Base-by-base conservation (phyloP, 2,797 vertebrate genomes). In the Babyrousa celebensis region DNA sequence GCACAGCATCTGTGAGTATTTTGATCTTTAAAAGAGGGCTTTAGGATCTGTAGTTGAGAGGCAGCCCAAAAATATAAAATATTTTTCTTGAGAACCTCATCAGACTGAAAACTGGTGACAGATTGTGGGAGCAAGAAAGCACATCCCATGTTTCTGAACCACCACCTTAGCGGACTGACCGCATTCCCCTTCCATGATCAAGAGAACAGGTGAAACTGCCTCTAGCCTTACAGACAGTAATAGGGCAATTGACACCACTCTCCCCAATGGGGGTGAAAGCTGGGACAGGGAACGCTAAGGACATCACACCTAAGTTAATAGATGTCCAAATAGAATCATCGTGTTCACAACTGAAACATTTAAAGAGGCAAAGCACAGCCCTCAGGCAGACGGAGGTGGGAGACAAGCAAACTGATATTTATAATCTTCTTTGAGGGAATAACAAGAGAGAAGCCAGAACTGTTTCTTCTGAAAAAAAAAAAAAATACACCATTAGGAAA, bases 81-180 rank as follows among this genome's bases (percentile, higher is more conserved):
- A 96, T 78, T 94, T 87, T 87, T 72, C 96, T 32, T 54, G 72
- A 90, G 95, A 92, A 79, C 15, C 25, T 92, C 85, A 85, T 78
- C 18, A 58, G 63, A 70, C 56, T 43, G 16, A 78, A 92, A 97
- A 87, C 40, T 88, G 93, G 48, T 32, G 40, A 93, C 75, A 86
- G 80, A 92, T 17, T 23, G 54, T 67, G 15, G 77, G 62, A 67
- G n/a, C 48, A 95, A 68, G 36, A 86, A 48, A 89, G 58, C 56
- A 56, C n/a, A 27, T 9, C 40, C 21, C 1, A 0, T 56, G 23
- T 68, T 77, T 88, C 90, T 88, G 12, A 94, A 62, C 20, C 29
- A 27, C 20, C 63, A 62, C 18, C 29, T 72, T 54, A 5, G 3
- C 9, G 0, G 54, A 23, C 40, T 36, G 40, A 54, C 56, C 12